Conservation (phyloP, 2,888 invertebrate species). For the Oscheius myriophilus region DNA sequence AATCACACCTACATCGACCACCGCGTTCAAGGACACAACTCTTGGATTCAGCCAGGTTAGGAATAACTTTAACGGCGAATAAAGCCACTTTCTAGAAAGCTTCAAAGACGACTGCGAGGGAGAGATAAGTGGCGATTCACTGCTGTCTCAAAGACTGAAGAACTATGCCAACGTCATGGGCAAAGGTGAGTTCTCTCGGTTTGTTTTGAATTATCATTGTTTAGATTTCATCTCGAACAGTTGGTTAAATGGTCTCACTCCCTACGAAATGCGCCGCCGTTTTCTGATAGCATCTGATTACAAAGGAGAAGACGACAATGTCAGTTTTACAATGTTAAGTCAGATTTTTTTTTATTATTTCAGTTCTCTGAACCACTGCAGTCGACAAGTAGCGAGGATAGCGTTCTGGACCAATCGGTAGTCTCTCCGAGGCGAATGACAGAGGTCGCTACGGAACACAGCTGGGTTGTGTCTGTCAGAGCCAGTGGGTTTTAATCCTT, state of each 20-base stretch:
- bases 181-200: conserved; percentile 20
- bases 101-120: conserved; percentile 34
- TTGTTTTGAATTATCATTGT: not conserved
- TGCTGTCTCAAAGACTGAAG: conserved; percentile 23
- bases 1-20: conserved; percentile 58
- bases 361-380: not conserved
- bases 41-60: conserved; percentile 51
- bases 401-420: not conserved
- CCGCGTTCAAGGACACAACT: conserved; percentile 44
- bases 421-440: not conserved
- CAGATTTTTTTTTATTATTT: too few species aligned
- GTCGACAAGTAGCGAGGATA: not conserved
- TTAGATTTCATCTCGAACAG: conserved; percentile 27
- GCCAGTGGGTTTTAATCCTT: too few species aligned
- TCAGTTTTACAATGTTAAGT: too few species aligned
- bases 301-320: not conserved
- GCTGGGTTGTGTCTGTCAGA: too few species aligned
- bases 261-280: conserved; percentile 17
- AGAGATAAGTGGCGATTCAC: conserved; percentile 37
- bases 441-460: too few species aligned
- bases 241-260: conserved; percentile 26
- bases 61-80: not conserved
- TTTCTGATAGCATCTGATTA: not conserved
- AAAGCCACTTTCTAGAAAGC: conserved; percentile 9
- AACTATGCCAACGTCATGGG: conserved; percentile 27